Evolutionary conservation across 2,888 invertebrate species (phyloP).

Genomic region (Hydropsyche betteni): DNA sequence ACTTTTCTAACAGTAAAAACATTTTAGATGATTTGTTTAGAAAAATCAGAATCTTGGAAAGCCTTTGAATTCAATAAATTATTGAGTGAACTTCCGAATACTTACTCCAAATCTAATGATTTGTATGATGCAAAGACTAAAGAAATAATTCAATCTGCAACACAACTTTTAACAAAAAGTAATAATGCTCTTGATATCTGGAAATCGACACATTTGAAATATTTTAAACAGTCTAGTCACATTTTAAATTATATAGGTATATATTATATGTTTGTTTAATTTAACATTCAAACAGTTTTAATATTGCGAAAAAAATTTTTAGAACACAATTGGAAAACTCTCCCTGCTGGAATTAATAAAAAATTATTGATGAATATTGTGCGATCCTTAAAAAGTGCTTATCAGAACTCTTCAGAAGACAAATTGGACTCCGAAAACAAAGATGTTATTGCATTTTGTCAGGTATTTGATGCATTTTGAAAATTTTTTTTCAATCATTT

Average conservation of each 20-base stretch:
- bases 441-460: constrained; percentile 54
- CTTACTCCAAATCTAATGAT: constrained; percentile 63
- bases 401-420: constrained; percentile 59
- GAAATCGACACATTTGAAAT: constrained; percentile 74
- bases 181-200: constrained; percentile 73
- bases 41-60: constrained; percentile 58
- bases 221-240: constrained; percentile 72
- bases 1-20: not conserved
- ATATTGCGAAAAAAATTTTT: constrained; percentile 21
- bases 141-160: constrained; percentile 70
- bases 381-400: constrained; percentile 56
- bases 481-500: no score
- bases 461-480: constrained; percentile 51
- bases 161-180: constrained; percentile 70
- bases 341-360: constrained; percentile 56
- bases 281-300: not conserved
- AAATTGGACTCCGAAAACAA: constrained; percentile 58
- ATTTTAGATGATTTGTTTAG: constrained; percentile 63
- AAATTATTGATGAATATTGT: constrained; percentile 62
- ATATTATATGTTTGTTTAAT: no score
- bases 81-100: constrained; percentile 69
- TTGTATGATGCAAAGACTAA: constrained; percentile 53
- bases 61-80: constrained; percentile 70
- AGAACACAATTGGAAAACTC: constrained; percentile 60
- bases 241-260: constrained; percentile 69